Percentiles rank a stretch among this genome's conserved stretches.
Evolutionary conservation across 2,888 invertebrate genomes (phyloP).

Genomic region (Sylvicola cinctus): DNA sequence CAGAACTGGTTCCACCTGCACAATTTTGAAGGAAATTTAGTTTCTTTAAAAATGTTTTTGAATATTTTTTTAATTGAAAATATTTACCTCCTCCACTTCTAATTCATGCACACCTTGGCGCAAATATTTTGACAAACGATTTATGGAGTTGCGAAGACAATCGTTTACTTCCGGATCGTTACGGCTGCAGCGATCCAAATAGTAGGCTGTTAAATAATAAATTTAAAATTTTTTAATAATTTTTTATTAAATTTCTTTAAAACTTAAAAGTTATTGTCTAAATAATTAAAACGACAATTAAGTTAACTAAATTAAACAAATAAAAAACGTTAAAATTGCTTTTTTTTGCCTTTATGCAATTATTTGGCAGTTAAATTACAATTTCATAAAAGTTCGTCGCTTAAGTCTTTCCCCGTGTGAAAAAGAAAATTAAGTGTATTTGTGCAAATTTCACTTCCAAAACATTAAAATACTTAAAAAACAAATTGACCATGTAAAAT

Average conservation of each 20-base stretch:
- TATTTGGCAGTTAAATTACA: no score
- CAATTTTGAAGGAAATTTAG: conserved; percentile 9
- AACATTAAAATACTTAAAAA: no score
- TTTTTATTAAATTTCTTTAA: not conserved
- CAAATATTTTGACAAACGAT: conserved; percentile 47
- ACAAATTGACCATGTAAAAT: no score
- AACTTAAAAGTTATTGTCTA: not conserved
- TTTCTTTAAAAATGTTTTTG: conserved; percentile 1
- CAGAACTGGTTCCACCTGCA: conserved; percentile 55
- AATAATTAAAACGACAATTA: conserved; percentile 4
- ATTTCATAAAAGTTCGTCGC: no score
- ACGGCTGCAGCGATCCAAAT: conserved; percentile 51
- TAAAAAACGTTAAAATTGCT: not conserved
- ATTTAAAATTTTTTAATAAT: conserved; percentile 1
- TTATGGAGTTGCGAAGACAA: conserved; percentile 54
- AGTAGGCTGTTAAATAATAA: conserved; percentile 33
- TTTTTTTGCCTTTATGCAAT: no score
- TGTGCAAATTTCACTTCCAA: no score
- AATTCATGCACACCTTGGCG: conserved; percentile 54
- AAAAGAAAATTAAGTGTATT: no score
- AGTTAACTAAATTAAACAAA: not conserved
- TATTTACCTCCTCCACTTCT: conserved; percentile 39
- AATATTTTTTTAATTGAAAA: no score
- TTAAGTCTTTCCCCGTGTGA: no score
- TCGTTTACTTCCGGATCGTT: conserved; percentile 47